These are phyloP conservation scores for Hemiscyllium ocellatum DNA, from an alignment of 2,113 vertebrate genomes.

Conservation along the genomic window DNA sequence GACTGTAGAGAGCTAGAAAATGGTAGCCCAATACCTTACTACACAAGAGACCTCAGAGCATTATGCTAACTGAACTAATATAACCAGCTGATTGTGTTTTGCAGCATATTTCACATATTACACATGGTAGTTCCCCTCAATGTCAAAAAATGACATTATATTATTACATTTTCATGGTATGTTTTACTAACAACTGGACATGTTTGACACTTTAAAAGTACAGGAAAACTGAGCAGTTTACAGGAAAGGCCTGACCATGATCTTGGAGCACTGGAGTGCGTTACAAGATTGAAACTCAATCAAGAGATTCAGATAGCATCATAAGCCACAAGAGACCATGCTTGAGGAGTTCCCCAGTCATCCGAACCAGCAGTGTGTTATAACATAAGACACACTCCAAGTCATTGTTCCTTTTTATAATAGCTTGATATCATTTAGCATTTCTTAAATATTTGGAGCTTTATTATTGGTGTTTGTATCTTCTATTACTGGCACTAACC, in stretches of 20 bases:
- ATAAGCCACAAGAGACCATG: neutral
- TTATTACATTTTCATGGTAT: neutral
- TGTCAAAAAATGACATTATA: neutral
- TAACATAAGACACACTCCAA: neutral
- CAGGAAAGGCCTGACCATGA: neutral
- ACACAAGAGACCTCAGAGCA: neutral
- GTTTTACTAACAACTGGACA: neutral
- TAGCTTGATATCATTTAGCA: constrained; percentile 7
- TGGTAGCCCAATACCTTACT: neutral
- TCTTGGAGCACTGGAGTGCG: neutral
- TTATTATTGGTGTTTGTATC: neutral
- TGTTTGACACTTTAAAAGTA: neutral
- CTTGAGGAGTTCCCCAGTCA: neutral
- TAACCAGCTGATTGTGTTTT: neutral
- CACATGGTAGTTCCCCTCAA: neutral
- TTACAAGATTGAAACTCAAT: constrained; percentile 33
- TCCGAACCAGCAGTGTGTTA: neutral
- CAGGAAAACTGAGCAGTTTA: neutral
- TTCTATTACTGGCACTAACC: neutral
- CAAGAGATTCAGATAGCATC: constrained; percentile 17
- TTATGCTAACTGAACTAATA: neutral
- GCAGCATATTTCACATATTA: neutral
- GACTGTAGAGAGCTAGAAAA: neutral
- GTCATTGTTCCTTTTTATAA: constrained; percentile 16
- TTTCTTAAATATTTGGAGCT: constrained; percentile 15